phyloP scores from a whole-genome alignment of 2,888 invertebrate genomes.

The Drosophila pseudotakahashii region DNA sequence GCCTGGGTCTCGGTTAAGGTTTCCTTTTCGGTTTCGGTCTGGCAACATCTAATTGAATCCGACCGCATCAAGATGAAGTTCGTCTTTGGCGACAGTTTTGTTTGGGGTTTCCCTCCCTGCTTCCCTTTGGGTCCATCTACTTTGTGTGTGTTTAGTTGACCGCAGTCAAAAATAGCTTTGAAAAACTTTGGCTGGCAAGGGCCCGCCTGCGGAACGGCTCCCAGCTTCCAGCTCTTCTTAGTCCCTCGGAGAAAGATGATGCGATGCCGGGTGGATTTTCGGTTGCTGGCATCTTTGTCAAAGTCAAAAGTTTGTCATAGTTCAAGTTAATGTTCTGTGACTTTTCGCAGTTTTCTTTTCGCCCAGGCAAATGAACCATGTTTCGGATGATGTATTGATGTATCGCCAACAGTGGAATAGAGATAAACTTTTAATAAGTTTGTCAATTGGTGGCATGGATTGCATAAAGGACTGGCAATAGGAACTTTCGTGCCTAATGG shows the following conservation, averaged over 20 bases:
- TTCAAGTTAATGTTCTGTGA: conserved; percentile 81
- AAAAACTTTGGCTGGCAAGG: conserved; percentile 60
- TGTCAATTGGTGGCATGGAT: conserved; percentile 57
- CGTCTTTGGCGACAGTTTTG: conserved; percentile 73
- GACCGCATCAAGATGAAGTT: conserved; percentile 74
- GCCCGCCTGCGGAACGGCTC: conserved; percentile 24
- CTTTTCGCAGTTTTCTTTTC: conserved; percentile 65
- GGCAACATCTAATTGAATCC: conserved; percentile 70
- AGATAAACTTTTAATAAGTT: conserved; percentile 68
- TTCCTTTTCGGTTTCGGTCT: conserved; percentile 52
- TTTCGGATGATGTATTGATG: conserved; percentile 54
- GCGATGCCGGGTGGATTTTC: conserved; percentile 49
- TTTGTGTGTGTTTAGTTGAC: conserved; percentile 79
- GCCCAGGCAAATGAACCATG: conserved; percentile 68
- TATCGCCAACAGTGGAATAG: conserved; percentile 45
- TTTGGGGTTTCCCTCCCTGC: conserved; percentile 41
- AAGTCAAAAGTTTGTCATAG: conserved; percentile 76
- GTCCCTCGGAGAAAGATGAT: conserved; percentile 18
- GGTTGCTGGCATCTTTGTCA: conserved; percentile 61
- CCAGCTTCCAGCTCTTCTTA: neutral
- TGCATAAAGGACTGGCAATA: conserved; percentile 17
- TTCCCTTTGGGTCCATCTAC: conserved; percentile 38
- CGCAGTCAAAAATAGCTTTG: conserved; percentile 80
- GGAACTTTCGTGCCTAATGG: conserved; percentile 32
- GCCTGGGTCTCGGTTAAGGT: conserved; percentile 33